Evolutionary conservation across 2,113 vertebrate species (phyloP).

Genomic region (Equus quagga): DNA sequence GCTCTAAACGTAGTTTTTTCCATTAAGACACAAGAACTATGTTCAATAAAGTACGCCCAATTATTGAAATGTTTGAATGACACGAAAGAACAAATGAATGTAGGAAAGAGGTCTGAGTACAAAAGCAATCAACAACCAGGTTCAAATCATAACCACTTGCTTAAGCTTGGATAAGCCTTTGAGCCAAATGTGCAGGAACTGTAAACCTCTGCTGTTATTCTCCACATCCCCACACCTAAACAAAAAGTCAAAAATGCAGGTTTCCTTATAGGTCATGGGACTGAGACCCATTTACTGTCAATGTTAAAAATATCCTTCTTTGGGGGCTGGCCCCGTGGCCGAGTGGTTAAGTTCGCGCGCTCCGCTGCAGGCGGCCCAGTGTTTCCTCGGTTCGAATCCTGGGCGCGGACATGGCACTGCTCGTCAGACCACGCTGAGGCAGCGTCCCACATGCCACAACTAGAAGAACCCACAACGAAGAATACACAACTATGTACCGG

Average conservation of each 20-base stretch:
- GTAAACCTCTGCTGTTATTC: not conserved
- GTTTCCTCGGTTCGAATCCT: too few species aligned
- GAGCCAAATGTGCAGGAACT: not conserved
- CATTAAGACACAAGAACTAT: not conserved
- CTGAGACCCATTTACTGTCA: not conserved
- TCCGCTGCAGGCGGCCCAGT: too few species aligned
- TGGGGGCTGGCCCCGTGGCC: not conserved
- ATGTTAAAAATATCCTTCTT: not conserved
- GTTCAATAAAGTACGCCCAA: not conserved
- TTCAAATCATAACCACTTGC: conserved; percentile 34
- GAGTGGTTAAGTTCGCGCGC: too few species aligned
- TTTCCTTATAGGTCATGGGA: not conserved
- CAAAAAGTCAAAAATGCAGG: not conserved
- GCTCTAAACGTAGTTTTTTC: not conserved
- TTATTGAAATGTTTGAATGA: not conserved
- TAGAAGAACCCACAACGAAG: too few species aligned
- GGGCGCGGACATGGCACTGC: too few species aligned
- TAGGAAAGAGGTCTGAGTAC: not conserved
- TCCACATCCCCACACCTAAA: not conserved
- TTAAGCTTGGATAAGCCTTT: not conserved
- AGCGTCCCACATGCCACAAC: too few species aligned
- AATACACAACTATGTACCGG: too few species aligned
- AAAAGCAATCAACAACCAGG: conserved; percentile 7
- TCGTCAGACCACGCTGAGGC: too few species aligned
- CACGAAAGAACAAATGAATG: conserved; percentile 10